These are phyloP conservation scores for Percopsis transmontana DNA, from an alignment of 2,113 vertebrate species.

Conservation along the genomic window DNA sequence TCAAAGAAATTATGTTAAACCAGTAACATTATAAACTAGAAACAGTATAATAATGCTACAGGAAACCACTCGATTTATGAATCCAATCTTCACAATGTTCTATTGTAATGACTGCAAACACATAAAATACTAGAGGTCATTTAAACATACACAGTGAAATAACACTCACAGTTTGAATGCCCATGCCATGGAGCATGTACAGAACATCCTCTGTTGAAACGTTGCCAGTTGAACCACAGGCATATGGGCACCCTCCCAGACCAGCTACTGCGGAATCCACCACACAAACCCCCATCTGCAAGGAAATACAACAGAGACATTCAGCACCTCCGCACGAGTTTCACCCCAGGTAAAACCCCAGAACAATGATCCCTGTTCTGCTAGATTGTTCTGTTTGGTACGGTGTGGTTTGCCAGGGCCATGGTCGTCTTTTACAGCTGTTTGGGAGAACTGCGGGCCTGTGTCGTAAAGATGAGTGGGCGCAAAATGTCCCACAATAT, in stretches of 20 bases:
- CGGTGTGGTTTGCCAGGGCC: slow-evolving; percentile 48
- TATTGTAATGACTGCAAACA: slow-evolving; percentile 25
- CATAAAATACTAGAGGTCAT: slow-evolving; percentile 27
- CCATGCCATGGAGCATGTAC: slow-evolving; percentile 94
- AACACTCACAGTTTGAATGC: slow-evolving; percentile 88
- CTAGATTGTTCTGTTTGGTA: slow-evolving; percentile 39
- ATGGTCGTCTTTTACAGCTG: slow-evolving; percentile 60
- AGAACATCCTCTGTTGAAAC: slow-evolving; percentile 93
- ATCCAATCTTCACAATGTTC: slow-evolving; percentile 29
- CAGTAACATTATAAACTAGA: slow-evolving; percentile 54
- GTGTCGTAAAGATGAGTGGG: slow-evolving; percentile 62
- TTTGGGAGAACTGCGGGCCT: slow-evolving; percentile 54
- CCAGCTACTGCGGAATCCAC: slow-evolving; percentile 93
- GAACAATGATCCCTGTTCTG: slow-evolving; percentile 71
- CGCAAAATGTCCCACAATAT: slow-evolving; percentile 58
- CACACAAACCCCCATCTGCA: slow-evolving; percentile 92
- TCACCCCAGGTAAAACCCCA: slow-evolving; percentile 45
- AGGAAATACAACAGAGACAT: slow-evolving; percentile 62
- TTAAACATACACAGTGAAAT: slow-evolving; percentile 25
- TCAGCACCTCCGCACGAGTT: slow-evolving; percentile 33
- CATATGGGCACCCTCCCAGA: slow-evolving; percentile 93
- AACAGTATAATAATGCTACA: slow-evolving; percentile 48
- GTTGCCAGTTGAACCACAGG: slow-evolving; percentile 92
- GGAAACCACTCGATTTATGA: slow-evolving; percentile 48
- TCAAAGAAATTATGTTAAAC: slow-evolving; percentile 43